Percentiles rank a stretch among this genome's conserved stretches.
These are phyloP conservation scores for Rana temporaria DNA, from an alignment of 2,113 vertebrate species.

Conservation along the genomic window DNA sequence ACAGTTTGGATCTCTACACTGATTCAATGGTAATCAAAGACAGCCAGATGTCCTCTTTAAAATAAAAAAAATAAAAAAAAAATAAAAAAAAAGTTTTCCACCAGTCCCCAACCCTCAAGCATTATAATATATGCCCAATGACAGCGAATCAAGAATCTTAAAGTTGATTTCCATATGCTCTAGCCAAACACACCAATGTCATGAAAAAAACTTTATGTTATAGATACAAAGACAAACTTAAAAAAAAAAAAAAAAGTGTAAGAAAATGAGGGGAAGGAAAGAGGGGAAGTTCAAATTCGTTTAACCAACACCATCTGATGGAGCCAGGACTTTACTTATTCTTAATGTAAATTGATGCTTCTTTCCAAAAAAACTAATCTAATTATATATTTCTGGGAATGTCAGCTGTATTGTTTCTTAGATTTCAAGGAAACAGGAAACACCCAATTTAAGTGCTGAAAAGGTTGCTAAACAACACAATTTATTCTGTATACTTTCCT, in stretches of 20 bases:
- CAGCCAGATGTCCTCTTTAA: constrained; percentile 44
- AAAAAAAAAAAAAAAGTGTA: neutral
- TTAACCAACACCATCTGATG: constrained; percentile 39
- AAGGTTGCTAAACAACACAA: constrained; percentile 38
- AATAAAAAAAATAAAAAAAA: neutral
- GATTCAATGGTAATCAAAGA: constrained; percentile 50
- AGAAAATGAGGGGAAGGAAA: constrained; percentile 25
- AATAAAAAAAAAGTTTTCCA: neutral
- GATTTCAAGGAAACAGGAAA: constrained; percentile 52
- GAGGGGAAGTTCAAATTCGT: constrained; percentile 7
- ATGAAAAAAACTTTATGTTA: neutral
- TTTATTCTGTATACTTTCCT: constrained; percentile 31
- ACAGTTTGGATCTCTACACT: constrained; percentile 39
- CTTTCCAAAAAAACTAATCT: constrained; percentile 42
- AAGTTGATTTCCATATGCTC: neutral
- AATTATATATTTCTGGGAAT: constrained; percentile 50
- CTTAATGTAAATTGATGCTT: constrained; percentile 39
- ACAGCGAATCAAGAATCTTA: neutral
- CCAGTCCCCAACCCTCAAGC: constrained; percentile 15
- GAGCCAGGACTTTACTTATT: constrained; percentile 35
- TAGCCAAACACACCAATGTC: neutral
- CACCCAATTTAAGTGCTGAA: constrained; percentile 47
- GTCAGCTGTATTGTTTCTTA: constrained; percentile 44
- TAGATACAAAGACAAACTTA: neutral
- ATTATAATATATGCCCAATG: neutral